phyloP scores from a whole-genome alignment of 2,797 vertebrate species.

The Typhlichthys subterraneus region DNA sequence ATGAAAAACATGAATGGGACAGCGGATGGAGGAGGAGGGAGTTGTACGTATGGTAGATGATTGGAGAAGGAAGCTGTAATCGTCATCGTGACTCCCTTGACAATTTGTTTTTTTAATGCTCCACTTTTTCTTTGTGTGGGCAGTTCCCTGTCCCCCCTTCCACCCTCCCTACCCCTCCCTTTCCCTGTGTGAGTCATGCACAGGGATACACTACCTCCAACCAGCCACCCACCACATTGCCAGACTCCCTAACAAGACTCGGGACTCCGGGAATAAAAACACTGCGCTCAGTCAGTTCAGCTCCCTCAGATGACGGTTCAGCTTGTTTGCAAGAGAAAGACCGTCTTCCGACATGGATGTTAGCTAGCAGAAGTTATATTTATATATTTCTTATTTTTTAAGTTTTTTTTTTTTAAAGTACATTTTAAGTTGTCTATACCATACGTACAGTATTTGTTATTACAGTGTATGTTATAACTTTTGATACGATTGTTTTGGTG shows the following conservation, averaged over 20 bases:
- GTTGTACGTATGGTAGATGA: too few species aligned
- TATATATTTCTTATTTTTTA: too few species aligned
- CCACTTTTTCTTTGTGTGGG: too few species aligned
- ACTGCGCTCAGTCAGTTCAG: conserved; percentile 27
- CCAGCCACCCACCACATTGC: conserved; percentile 29
- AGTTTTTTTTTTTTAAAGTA: background rate
- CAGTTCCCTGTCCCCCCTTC: too few species aligned
- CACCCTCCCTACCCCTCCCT: background rate
- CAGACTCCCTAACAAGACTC: conserved; percentile 32
- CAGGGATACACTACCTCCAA: conserved; percentile 40
- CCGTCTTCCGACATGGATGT: too few species aligned
- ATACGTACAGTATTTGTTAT: too few species aligned
- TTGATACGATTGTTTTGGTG: conserved; percentile 2
- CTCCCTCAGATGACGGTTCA: conserved; percentile 8
- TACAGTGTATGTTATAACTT: too few species aligned
- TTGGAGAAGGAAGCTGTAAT: conserved; percentile 28
- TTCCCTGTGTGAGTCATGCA: conserved; percentile 48
- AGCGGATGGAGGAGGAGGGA: background rate
- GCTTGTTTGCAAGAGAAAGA: background rate
- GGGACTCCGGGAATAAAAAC: conserved; percentile 14
- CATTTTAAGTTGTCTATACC: too few species aligned
- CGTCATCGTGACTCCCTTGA: conserved; percentile 61
- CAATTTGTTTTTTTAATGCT: conserved; percentile 7
- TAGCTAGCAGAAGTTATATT: too few species aligned
- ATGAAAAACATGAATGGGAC: background rate